These are phyloP conservation scores for Rotaria socialis DNA, from an alignment of 2,888 invertebrate genomes.

Conservation along the genomic window DNA sequence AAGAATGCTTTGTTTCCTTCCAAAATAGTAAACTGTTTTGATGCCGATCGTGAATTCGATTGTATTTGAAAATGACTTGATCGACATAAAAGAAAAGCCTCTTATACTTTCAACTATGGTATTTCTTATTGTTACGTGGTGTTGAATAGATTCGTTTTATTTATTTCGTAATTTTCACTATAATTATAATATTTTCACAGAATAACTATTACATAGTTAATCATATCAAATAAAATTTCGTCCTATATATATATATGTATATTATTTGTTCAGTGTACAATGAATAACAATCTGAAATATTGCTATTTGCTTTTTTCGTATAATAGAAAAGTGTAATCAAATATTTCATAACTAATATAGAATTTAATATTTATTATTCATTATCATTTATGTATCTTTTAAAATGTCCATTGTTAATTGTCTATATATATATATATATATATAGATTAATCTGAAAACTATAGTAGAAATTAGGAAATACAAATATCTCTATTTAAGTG, in stretches of 20 bases:
- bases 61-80: too few species aligned
- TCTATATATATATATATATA: conserved; percentile 50
- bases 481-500: conserved; percentile 37
- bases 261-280: conserved; percentile 47
- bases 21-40: too few species aligned
- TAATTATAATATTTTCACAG: too few species aligned
- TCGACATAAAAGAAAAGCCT: too few species aligned
- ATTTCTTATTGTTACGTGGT: too few species aligned
- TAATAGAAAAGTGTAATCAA: conserved; percentile 48
- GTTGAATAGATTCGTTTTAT: too few species aligned
- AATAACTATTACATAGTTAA: conserved; percentile 29
- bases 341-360: conserved; percentile 46
- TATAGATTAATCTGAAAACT: conserved; percentile 47
- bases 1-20: too few species aligned
- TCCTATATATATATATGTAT: conserved; percentile 48
- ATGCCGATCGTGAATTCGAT: too few species aligned
- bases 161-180: too few species aligned
- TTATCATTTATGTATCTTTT: conserved; percentile 47
- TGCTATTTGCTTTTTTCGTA: too few species aligned
- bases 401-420: conserved; percentile 50
- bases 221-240: conserved; percentile 51
- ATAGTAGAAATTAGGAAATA: conserved; percentile 31
- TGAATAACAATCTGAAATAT: too few species aligned
- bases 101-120: too few species aligned
- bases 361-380: conserved; percentile 43